Base-by-base conservation (phyloP, 2,797 vertebrate species). In the Lepus oiostolus region DNA sequence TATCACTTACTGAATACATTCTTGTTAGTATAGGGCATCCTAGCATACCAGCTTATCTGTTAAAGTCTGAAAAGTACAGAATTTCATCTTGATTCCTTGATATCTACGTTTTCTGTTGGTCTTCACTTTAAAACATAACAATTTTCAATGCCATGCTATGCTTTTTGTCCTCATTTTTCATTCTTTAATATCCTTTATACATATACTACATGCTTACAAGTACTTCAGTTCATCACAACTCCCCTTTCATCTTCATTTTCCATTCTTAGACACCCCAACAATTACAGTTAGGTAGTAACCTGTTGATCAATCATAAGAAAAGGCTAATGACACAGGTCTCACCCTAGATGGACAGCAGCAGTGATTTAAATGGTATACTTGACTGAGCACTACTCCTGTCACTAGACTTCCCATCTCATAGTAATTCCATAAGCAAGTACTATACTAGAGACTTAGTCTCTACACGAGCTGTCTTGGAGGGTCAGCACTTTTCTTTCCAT, bases 191-290 rank as follows among this genome's bases (percentile, higher is more conserved):
- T 50, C n/a, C 52, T 74, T 87, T 32, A 42, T 75, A n/a, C 16
- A 68, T 68, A 58, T 47, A 30, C 38, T 4, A 65, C 21, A 50
- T 58, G n/a, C 67, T 80, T 14, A 70, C n/a, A 17, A 84, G 6
- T 42, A 52, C 4, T 60, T 52, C 13, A 2, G 21, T 62, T 80
- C 35, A 47, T 13, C 7, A n/a, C 4, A 21, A 35, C 24, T 77
- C 85, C 92, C 60, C 85, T 75, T 68, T 14, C 42, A 75, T 76
- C 14, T 72, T 86, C 21, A 38, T 80, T 47, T 89, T 76, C 63
- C 32, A 72, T 30, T 95, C 67, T 77, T 65, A 67, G 7, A 26
- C 58, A 75, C 16, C 7, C 24, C 42, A 52, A 70, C 9, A 91
- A 68, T 63, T 76, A 30, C 0, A 42, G 1, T 52, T 50, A 67